Base-by-base conservation (phyloP, 2,113 vertebrate species). In the Megalops atlanticus region DNA sequence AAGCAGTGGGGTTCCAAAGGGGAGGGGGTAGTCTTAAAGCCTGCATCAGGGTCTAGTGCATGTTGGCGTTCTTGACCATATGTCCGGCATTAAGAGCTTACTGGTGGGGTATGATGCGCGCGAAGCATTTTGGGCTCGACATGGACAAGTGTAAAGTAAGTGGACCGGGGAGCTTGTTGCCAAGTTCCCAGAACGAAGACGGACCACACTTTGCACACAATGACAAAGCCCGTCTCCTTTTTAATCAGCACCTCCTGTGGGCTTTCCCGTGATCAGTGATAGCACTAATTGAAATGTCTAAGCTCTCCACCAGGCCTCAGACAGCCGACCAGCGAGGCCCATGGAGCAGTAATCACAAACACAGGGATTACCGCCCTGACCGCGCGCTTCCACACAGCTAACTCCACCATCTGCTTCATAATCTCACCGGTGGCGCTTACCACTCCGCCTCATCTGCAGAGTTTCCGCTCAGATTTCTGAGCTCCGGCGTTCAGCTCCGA, bases 271-370 rank as follows among this genome's bases (percentile, higher is more conserved):
- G 86, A 87, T 85, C 83, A 83, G 74, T 87, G 86, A 90, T 77
- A 80, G 86, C 78, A 76, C 87, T 92, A 91, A 92, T 88, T 92
- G 89, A 93, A 92, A 89, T 87, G 88, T 92, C 88, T 87, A 86
- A 83, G 86, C 74, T 77, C 49, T 74, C 78, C 24, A 15, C 47
- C 71, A 43, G 47, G 35, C 78, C 45, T 81, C 35, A 49, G 76
- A 78, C 82, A 89, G 87, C 85, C 79, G 83, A 78, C 78, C 78
- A 81, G 80, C 78, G 82, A 83, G 83, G 79, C 84, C 85, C 79
- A 64, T 10, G 54, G 54, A 18, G 54, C 39, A 82, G 85, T 90
- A 90, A 91, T 88, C 87, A 88, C 87, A 82, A 82, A 81, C 80
- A 86, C 11, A 38, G 52, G 82, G 86, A 90, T 90, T 89, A 90